These are phyloP conservation scores for Leguminivora glycinivorella DNA, from an alignment of 1,140 invertebrate genomes.

Conservation along the genomic window DNA sequence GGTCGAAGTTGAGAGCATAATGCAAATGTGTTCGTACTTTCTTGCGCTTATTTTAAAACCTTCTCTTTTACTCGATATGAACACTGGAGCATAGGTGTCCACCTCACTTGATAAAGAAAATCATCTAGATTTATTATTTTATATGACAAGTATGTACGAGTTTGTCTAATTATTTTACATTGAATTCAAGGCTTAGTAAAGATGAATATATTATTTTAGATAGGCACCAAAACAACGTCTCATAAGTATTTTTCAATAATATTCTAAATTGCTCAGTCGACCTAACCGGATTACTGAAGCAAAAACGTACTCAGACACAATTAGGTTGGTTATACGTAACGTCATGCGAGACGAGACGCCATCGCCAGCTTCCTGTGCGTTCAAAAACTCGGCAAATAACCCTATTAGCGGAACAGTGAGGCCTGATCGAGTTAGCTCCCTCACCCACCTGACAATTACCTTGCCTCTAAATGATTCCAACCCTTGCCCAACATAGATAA, in stretches of 20 bases:
- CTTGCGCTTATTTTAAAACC: not conserved
- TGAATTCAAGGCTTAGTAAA: too few relatives aligned
- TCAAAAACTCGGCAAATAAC: slow-evolving; percentile 71
- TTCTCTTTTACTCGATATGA: too few relatives aligned
- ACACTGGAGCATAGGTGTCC: too few relatives aligned
- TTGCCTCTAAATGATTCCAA: slow-evolving; percentile 70
- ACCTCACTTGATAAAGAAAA: too few relatives aligned
- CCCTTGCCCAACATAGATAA: slow-evolving; percentile 73
- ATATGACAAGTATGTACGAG: too few relatives aligned
- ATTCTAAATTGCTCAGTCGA: not conserved
- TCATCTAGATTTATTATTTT: too few relatives aligned
- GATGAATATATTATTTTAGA: too few relatives aligned
- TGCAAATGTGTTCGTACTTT: not conserved
- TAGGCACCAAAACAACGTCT: too few relatives aligned
- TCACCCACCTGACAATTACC: slow-evolving; percentile 61
- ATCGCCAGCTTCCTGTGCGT: slow-evolving; percentile 47
- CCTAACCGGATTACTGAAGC: not conserved
- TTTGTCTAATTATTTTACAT: too few relatives aligned
- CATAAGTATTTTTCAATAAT: not conserved
- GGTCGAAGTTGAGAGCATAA: not conserved
- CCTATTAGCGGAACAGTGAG: slow-evolving; percentile 65
- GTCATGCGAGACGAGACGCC: slow-evolving; percentile 15
- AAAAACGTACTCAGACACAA: slow-evolving; percentile 13
- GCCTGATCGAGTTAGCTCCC: slow-evolving; percentile 68
- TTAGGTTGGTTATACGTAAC: slow-evolving; percentile 1